Evolutionary conservation across 2,888 invertebrate genomes (phyloP), one percentile per base, ranked within the genome.

Genomic region (Achlya flavicornis): DNA sequence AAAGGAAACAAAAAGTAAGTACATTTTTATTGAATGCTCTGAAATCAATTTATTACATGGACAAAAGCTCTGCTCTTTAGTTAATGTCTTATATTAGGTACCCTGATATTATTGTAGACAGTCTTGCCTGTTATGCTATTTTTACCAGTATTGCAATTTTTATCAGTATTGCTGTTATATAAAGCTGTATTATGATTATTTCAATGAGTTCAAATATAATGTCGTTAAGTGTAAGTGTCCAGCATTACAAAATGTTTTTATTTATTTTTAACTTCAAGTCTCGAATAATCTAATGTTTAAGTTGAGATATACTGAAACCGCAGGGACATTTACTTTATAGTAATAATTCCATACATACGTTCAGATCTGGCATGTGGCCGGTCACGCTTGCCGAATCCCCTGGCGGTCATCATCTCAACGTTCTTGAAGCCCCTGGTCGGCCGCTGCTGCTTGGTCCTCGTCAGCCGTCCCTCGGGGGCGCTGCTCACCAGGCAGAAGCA

Each of bases 361-460:
- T 93, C 92, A 68, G 90, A 80, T 75, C 90, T 84, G 19, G 87
- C 81, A 66, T 88, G 84, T 58, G 89, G 88, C 33, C 90, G 80
- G 68, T 94, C 94, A 33, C 96, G 90, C 86, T 96, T 96, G 62
- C 96, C 96, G 79, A 95, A 96, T 61, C 95, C 95, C 71, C 96
- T 86, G 0, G 95, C 95, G 0, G 95, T 95, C 83, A 95, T 95
- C 87, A 95, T 95, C 76, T 95, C 95, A 64, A 95, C 94, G 81
- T 95, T 95, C 83, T 95, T 95, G 86, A 96, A 95, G 38, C 95
- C 95, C 62, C 96, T 92, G 38, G 95, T 95, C 0, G 95, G 94
- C 6, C 95, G 90, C 71, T 95, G 94, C 74, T 94, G 94, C 74
- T 94, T 94, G 68, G 87, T 80, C 66, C 93, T 81, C 3, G 84